Evolutionary conservation across 2,888 invertebrate species (phyloP).

Genomic region (Alentia gelatinosa): DNA sequence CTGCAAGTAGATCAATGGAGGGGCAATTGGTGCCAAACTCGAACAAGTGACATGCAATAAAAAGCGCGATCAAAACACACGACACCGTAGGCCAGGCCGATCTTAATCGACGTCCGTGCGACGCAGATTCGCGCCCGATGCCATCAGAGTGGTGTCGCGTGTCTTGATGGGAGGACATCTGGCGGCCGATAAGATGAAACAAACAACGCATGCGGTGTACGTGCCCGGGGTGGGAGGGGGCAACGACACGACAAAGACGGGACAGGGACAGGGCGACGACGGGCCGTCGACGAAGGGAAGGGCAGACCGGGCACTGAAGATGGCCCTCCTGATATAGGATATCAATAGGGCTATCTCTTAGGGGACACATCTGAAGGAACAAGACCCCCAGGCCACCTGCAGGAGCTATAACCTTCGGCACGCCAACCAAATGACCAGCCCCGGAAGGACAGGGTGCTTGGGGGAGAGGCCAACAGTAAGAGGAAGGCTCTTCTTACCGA

Average conservation of each 20-base stretch:
- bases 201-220: background rate
- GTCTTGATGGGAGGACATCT: background rate
- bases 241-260: too few species aligned
- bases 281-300: too few species aligned
- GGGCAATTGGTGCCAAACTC: background rate
- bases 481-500: too few species aligned
- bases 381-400: background rate
- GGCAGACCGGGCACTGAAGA: background rate
- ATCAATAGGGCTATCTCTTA: conserved; percentile 26
- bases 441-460: background rate
- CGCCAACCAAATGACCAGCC: background rate
- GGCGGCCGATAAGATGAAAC: conserved; percentile 10
- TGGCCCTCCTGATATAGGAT: conserved; percentile 18
- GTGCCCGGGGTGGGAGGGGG: background rate
- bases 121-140: background rate
- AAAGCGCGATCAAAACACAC: background rate
- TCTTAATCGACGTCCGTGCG: conserved; percentile 10
- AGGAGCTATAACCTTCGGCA: background rate
- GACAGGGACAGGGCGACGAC: too few species aligned
- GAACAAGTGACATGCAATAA: conserved; percentile 29
- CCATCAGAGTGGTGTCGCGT: background rate
- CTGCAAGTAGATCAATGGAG: conserved; percentile 35
- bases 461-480: too few species aligned
- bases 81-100: background rate
- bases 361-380: conserved; percentile 1